Percentiles rank a stretch among this genome's conserved stretches.
These are phyloP conservation scores for Drosophila nigritarsus DNA, from an alignment of 2,888 invertebrate genomes.

Conservation along the genomic window DNA sequence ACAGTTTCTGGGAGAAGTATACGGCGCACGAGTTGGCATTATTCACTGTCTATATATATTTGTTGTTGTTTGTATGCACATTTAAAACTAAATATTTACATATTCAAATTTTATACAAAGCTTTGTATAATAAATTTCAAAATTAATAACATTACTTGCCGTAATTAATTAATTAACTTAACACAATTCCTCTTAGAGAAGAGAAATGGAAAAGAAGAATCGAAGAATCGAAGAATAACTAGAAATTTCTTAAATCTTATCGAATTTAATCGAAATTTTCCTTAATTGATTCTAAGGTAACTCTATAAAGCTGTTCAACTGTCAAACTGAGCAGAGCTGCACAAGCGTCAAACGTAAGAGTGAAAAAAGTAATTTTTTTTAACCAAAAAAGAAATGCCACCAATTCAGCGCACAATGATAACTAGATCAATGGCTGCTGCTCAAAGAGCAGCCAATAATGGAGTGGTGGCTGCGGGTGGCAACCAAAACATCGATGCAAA, in stretches of 20 bases:
- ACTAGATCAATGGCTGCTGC: slow-evolving; percentile 67
- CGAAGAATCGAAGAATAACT: background rate
- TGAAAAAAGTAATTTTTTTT: slow-evolving; percentile 52
- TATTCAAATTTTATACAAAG: background rate
- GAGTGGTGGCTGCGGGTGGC: slow-evolving; percentile 67
- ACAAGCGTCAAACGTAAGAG: slow-evolving; percentile 64
- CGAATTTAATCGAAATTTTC: background rate
- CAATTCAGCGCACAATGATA: slow-evolving; percentile 76
- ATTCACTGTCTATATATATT: slow-evolving; percentile 22
- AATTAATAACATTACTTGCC: background rate
- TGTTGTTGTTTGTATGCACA: background rate
- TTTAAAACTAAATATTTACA: slow-evolving; percentile 6
- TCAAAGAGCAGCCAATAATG: slow-evolving; percentile 40
- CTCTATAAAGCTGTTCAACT: too few species aligned
- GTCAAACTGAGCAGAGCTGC: slow-evolving; percentile 55
- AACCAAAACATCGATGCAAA: slow-evolving; percentile 77
- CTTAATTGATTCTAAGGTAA: too few species aligned
- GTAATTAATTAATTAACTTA: background rate
- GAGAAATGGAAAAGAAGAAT: background rate
- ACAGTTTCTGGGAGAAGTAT: slow-evolving; percentile 86
- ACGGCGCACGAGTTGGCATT: slow-evolving; percentile 38
- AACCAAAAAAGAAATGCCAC: slow-evolving; percentile 79
- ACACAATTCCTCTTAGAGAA: background rate
- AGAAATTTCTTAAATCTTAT: background rate
- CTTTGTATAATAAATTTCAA: background rate